Percentiles rank a stretch among this genome's conserved stretches.
Conservation (phyloP, 2,888 invertebrate genomes). For the Pterostichus niger region DNA sequence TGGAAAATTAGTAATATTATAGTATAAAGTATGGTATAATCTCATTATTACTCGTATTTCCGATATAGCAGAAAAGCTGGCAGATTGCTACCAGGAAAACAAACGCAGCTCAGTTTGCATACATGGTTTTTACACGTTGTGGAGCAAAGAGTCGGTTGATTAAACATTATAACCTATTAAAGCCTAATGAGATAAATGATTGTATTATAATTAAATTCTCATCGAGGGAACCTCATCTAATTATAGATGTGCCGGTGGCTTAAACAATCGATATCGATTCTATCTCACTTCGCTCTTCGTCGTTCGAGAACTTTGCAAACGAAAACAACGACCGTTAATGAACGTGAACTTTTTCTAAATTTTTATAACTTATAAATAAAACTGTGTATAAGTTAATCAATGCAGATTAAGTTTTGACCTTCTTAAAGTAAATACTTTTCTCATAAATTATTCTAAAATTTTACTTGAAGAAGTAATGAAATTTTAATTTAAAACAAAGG, state of each 20-base stretch:
- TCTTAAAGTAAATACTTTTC: not conserved
- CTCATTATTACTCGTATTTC: not conserved
- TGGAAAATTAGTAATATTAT: not conserved
- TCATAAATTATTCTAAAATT: not conserved
- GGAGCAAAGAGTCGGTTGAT: constrained; percentile 50
- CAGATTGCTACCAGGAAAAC: not conserved
- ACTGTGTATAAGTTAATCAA: constrained; percentile 29
- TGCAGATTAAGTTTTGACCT: constrained; percentile 31
- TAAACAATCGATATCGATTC: constrained; percentile 60
- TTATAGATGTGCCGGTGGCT: constrained; percentile 63
- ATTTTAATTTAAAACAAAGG: constrained; percentile 26
- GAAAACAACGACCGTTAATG: constrained; percentile 42
- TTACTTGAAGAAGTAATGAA: not conserved
- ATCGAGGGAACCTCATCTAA: constrained; percentile 63
- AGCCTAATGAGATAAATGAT: constrained; percentile 63
- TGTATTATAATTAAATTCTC: constrained; percentile 66
- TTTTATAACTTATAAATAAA: constrained; percentile 53
- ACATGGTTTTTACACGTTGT: constrained; percentile 31
- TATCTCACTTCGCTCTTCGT: not conserved
- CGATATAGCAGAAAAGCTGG: not conserved
- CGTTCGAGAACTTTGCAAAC: constrained; percentile 14
- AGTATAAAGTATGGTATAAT: not conserved
- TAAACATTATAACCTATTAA: constrained; percentile 64
- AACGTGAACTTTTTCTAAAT: constrained; percentile 39
- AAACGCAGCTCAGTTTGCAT: not conserved